Conservation (phyloP, 2,113 vertebrate species). For the Melanerpes formicivorus region DNA sequence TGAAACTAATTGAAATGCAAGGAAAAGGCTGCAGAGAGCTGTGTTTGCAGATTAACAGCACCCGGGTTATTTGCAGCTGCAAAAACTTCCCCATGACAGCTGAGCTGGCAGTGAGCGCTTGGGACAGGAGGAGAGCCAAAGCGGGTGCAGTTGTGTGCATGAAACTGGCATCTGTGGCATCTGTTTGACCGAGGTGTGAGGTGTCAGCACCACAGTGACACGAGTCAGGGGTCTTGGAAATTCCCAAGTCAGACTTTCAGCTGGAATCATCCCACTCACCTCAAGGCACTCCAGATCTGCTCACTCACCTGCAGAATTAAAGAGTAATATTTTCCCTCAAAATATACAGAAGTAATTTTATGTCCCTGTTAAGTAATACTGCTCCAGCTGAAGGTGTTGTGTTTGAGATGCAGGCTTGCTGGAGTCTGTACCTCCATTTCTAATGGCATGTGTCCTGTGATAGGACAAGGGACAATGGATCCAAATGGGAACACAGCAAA, state of each 20-base stretch:
- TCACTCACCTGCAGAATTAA: not conserved
- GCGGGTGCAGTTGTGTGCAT: not conserved
- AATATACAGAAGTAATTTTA: not conserved
- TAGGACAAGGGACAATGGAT: no score
- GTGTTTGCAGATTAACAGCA: not conserved
- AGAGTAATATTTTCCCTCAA: not conserved
- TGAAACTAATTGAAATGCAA: not conserved
- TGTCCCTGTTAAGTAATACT: not conserved
- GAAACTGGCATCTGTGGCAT: not conserved
- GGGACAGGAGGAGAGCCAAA: not conserved
- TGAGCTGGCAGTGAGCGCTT: not conserved
- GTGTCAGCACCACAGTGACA: fast-evolving
- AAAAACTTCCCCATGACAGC: not conserved
- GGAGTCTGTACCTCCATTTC: not conserved
- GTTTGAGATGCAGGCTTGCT: not conserved
- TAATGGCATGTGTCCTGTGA: not conserved
- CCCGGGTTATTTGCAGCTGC: not conserved
- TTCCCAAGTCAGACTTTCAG: not conserved
- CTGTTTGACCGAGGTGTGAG: not conserved
- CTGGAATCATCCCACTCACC: not conserved
- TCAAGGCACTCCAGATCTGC: not conserved
- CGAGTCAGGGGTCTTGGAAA: not conserved
- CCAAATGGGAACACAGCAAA: not conserved
- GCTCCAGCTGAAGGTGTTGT: not conserved
- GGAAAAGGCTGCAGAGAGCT: not conserved